Conservation (phyloP, 2,113 vertebrate species). For the Mus pahari region DNA sequence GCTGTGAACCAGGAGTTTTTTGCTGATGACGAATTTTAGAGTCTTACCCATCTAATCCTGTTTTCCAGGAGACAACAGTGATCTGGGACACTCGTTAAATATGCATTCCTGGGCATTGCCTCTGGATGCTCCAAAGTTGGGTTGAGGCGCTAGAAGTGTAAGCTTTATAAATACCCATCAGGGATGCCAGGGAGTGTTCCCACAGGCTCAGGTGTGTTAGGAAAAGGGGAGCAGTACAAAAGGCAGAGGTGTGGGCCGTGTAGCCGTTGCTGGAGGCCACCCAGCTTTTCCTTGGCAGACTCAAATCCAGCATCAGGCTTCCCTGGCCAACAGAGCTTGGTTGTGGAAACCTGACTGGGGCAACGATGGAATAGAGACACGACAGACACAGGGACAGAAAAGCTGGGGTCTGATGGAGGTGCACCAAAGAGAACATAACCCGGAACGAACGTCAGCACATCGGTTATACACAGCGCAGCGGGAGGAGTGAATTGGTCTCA, state of each 20-base stretch:
- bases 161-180: not conserved
- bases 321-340: not conserved
- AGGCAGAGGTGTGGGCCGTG: not conserved
- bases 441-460: not conserved
- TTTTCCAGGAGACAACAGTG: not conserved
- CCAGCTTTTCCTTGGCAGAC: not conserved
- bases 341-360: not conserved
- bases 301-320: not conserved
- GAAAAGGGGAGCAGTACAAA: not conserved
- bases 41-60: not conserved
- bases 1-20: not conserved
- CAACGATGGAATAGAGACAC: not conserved
- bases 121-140: not conserved
- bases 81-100: not conserved
- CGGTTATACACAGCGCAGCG: not conserved
- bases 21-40: not conserved
- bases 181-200: not conserved
- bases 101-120: not conserved
- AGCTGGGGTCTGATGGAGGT: not conserved
- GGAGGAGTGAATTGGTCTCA: not conserved
- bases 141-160: not conserved
- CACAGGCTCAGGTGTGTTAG: too few relatives aligned
- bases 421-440: not conserved
- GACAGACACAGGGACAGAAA: not conserved
- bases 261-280: not conserved